phyloP scores from a whole-genome alignment of 2,888 invertebrate species.

The Dynastes hyllus region DNA sequence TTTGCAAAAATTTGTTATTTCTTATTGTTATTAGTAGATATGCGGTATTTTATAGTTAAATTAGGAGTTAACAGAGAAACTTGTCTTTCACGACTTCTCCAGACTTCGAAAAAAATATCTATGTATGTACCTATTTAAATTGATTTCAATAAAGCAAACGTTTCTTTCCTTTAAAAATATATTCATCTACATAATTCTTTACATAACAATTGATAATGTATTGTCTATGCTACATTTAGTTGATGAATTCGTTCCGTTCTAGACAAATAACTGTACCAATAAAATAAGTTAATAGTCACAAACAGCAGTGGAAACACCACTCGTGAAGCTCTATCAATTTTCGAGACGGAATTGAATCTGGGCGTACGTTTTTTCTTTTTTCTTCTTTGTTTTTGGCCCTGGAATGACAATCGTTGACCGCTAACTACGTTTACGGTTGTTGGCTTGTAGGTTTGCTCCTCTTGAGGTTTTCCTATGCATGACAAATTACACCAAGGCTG shows the following conservation, averaged over 20 bases:
- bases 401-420: constrained; percentile 60
- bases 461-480: constrained; percentile 62
- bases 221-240: constrained; percentile 56
- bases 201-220: not conserved
- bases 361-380: constrained; percentile 74
- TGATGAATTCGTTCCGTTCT: constrained; percentile 75
- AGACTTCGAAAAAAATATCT: no score
- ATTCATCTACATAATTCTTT: constrained; percentile 25
- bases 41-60: no score
- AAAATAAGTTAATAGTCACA: constrained; percentile 83
- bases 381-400: constrained; percentile 58
- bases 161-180: constrained; percentile 27
- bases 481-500: constrained; percentile 68
- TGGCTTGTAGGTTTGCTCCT: constrained; percentile 52
- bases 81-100: no score
- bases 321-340: constrained; percentile 84
- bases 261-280: constrained; percentile 84
- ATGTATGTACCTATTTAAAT: not conserved
- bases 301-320: constrained; percentile 86
- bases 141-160: constrained; percentile 5
- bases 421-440: constrained; percentile 58
- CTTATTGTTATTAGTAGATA: no score
- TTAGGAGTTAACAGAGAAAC: no score
- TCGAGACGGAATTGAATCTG: constrained; percentile 85
- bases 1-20: no score